Evolutionary conservation across 2,113 vertebrate genomes (phyloP).

Genomic region (Sardina pilchardus): DNA sequence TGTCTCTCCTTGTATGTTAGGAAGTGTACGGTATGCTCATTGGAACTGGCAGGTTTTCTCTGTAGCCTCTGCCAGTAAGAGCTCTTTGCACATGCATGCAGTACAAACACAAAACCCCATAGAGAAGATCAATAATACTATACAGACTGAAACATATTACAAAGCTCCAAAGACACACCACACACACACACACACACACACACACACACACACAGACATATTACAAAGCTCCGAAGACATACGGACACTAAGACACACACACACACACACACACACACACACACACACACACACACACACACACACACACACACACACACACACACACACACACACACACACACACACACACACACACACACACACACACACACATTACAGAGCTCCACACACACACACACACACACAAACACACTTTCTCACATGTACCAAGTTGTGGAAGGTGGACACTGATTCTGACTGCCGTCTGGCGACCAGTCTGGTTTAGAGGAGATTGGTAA

Average conservation of each 20-base stretch:
- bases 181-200: not conserved
- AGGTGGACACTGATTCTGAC: slow-evolving; percentile 48
- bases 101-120: not conserved
- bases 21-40: not conserved
- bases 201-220: no score
- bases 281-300: not conserved
- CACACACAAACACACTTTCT: not conserved
- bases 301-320: no score
- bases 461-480: slow-evolving; percentile 46
- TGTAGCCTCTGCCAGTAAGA: not conserved
- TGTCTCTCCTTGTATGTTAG: not conserved
- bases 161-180: no score
- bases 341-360: no score
- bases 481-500: slow-evolving; percentile 32
- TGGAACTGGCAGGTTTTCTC: not conserved
- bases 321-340: no score
- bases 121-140: not conserved
- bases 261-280: not conserved
- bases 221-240: not conserved
- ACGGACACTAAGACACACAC: not conserved
- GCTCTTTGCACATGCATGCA: not conserved
- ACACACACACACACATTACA: not conserved
- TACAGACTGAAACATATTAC: no score
- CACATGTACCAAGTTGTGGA: slow-evolving; percentile 24
- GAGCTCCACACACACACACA: not conserved